Base-by-base conservation (phyloP, 2,888 invertebrate species). In the Gastracanthus pulcherrimus region DNA sequence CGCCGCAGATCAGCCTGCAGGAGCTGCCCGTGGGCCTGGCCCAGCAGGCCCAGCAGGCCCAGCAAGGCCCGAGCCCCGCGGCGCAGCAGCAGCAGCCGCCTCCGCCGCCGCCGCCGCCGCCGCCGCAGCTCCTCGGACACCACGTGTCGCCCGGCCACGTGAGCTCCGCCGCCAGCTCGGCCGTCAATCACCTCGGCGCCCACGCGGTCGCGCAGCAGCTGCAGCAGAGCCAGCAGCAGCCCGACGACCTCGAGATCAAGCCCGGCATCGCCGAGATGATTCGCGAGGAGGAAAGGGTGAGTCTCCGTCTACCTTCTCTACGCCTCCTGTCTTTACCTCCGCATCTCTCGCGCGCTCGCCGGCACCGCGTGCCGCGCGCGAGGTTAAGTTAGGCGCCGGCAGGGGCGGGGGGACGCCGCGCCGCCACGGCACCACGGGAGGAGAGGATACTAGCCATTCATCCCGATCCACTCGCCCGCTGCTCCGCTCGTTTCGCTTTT, bases 241-340 rank as follows among this genome's bases (percentile, higher is more conserved):
- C 88, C 71, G 97, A 97, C 89, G 97, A 97, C 92, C 94, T 97
- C 92, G 97, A 97, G 93, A 97, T 98, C 93, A 96, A 97, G 89
- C 98, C 98, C 74, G 98, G 97, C 92, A 98, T 97, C 93, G 97
- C 97, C 84, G 98, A 98, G 94, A 97, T 98, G 97, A 98, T 98
- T 91, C 96, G 97, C 92, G 98, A 98, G 94, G 98, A 98, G 93
- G 97, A 97, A 94, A 94, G 97, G 96, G 97, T 97, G 92, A 97
- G 97, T 96, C 77, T 81, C 6, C 23, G 29, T 19, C 64, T 7
- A 9, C 48, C n/a, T 2, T 2, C 23, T n/a, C 13, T 45, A 45
- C 45, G 5, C 13, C 51, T 70, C 29, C 34, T 11, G 5, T 26
- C 19, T 16, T 0, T 34, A 36, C 19, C 41, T 45, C 76, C n/a